Evolutionary conservation across 2,797 vertebrate species (phyloP), one percentile per base, ranked within the genome.

Genomic region (Chelmon rostratus): DNA sequence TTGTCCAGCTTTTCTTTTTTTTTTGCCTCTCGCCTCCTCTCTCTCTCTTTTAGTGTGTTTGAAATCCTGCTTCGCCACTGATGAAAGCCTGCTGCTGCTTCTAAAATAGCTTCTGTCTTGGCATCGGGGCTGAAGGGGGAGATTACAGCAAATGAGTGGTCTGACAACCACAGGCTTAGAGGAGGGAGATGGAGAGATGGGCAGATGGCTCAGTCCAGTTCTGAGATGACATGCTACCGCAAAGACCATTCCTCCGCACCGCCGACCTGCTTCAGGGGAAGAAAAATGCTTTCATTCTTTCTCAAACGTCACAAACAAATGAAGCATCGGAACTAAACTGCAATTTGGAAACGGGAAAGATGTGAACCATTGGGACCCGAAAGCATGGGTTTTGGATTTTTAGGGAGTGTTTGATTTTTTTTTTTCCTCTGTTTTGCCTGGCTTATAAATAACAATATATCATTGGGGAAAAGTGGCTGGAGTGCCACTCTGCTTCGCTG

Each of bases 371-470:
- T 46, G 77, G 78, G 84, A 85, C 77, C 69, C 1, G 21, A 89
- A 92, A 91, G 80, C 87, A 77, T 68, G 3, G 83, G 87, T 88
- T 92, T 82, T 53, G 81, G 79, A 83, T 82, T 83, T 87, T 85
- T 42, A 28, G 63, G 65, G 76, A 73, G 78, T 81, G 75, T 88
- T 88, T 89, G 70, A 71, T 83, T 86, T 83, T 82, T 86, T 84
- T 82, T 84, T 82, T 72, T 31, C 31, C 71, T 58, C 40, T 86
- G 79, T 88, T 85, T 86, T 86, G 82, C 86, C 76, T 63, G 70
- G 83, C 79, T 88, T 94, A 95, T 94, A 95, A 95, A 95, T 93
- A 94, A 94, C 92, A 94, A 89, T 91, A 87, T 89, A 90, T 93
- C 90, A 92, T 91, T 90, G 85, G 76, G 78, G 72, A 53, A 87